Conservation (phyloP, 2,888 invertebrate genomes). For the Trachelus iudaicus region DNA sequence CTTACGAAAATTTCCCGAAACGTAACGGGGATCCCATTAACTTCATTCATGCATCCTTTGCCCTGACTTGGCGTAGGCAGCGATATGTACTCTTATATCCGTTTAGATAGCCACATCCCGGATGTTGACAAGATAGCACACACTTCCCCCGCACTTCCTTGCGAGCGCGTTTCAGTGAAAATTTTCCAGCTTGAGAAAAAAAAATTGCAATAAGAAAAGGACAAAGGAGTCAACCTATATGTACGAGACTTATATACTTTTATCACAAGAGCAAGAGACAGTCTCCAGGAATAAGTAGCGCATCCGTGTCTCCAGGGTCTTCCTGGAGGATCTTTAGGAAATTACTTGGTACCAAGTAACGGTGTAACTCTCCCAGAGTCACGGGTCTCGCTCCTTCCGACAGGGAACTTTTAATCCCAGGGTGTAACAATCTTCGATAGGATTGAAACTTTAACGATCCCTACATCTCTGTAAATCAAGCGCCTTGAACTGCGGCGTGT, state of each 20-base stretch:
- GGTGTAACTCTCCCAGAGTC: neutral
- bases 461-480: constrained; percentile 17
- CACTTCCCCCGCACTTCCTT: constrained; percentile 63
- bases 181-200: neutral
- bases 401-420: constrained; percentile 19
- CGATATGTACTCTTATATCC: constrained; percentile 53
- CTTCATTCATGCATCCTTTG: neutral
- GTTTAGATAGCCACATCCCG: constrained; percentile 62
- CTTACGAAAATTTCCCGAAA: neutral
- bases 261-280: neutral
- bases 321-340: neutral
- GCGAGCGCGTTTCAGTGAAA: neutral
- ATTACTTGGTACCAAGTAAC: neutral
- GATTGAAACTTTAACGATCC: constrained; percentile 22
- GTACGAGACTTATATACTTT: neutral
- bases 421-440: constrained; percentile 10
- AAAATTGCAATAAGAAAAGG: neutral
- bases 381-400: neutral
- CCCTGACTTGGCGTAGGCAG: constrained; percentile 46
- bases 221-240: neutral
- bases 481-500: neutral
- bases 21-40: neutral
- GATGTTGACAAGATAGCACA: constrained; percentile 52
- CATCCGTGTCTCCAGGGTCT: neutral
- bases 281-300: neutral